Conservation (phyloP, 2,113 vertebrate genomes). For the Lucifuga dentata region DNA sequence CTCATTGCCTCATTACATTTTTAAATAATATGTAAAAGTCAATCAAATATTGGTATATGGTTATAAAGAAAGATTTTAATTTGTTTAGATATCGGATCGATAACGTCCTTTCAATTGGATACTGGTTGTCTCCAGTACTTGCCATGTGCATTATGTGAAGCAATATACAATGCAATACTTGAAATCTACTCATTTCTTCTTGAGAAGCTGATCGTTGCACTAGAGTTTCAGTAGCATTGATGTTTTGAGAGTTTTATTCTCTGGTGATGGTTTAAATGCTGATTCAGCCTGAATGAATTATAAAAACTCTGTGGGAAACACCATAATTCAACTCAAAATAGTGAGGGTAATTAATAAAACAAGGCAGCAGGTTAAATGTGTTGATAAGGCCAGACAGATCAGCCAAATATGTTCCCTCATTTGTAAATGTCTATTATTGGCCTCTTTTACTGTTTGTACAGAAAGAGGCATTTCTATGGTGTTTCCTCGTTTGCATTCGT, state of each 20-base stretch:
- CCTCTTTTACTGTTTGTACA: no score
- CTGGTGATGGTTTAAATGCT: background rate
- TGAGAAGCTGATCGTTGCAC: background rate
- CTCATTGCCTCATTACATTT: slow-evolving; percentile 22
- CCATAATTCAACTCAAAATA: background rate
- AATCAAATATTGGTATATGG: slow-evolving; percentile 22
- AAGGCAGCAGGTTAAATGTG: no score
- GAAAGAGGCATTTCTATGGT: no score
- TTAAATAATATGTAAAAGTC: slow-evolving; percentile 48
- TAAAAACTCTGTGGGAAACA: background rate
- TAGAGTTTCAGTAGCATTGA: background rate
- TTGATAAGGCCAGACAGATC: no score
- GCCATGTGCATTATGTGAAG: no score
- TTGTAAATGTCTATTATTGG: no score
- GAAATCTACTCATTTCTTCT: background rate
- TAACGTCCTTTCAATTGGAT: slow-evolving; percentile 4
- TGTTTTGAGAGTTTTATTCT: slow-evolving; percentile 1
- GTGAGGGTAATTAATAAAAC: slow-evolving; percentile 10
- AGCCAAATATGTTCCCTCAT: no score
- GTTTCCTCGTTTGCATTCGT: no score
- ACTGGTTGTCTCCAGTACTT: slow-evolving; percentile 18
- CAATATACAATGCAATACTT: no score
- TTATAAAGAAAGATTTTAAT: slow-evolving; percentile 32
- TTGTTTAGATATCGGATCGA: slow-evolving; percentile 22
- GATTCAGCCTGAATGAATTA: no score